Evolutionary conservation across 2,888 invertebrate genomes (phyloP).

Genomic region (Odontomyia ornata): DNA sequence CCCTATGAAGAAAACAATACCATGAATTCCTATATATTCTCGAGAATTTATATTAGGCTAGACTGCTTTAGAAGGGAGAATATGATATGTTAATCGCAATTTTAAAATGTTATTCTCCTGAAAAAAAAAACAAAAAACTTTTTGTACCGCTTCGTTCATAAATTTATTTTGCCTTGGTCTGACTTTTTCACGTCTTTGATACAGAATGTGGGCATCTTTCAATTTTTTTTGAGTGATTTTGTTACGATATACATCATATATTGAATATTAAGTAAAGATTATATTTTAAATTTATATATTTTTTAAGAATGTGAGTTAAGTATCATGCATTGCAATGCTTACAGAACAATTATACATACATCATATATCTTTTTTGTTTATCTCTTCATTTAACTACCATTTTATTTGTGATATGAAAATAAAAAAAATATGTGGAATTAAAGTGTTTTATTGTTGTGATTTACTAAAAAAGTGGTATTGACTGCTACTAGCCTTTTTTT

Average conservation of each 20-base stretch:
- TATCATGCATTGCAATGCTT: background rate
- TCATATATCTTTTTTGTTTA: background rate
- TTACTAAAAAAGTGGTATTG: background rate
- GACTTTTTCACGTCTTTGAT: background rate
- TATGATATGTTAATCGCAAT: background rate
- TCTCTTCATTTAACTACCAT: background rate
- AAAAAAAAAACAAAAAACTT: background rate
- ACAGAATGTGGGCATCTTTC: background rate
- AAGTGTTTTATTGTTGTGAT: background rate
- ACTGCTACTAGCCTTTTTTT: no score
- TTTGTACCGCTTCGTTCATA: background rate
- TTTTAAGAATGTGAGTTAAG: background rate
- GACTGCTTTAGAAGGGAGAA: background rate
- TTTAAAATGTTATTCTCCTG: background rate
- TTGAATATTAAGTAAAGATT: background rate
- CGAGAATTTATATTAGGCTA: background rate
- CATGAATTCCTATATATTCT: constrained; percentile 4
- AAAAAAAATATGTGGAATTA: background rate
- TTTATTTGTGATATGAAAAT: constrained; percentile 8
- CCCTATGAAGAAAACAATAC: background rate
- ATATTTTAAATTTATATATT: background rate
- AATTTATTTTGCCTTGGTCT: background rate
- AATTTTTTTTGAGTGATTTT: background rate
- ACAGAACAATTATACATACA: background rate
- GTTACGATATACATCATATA: background rate